Conservation (phyloP, 2,113 vertebrate genomes). For the Crotalus viridis region DNA sequence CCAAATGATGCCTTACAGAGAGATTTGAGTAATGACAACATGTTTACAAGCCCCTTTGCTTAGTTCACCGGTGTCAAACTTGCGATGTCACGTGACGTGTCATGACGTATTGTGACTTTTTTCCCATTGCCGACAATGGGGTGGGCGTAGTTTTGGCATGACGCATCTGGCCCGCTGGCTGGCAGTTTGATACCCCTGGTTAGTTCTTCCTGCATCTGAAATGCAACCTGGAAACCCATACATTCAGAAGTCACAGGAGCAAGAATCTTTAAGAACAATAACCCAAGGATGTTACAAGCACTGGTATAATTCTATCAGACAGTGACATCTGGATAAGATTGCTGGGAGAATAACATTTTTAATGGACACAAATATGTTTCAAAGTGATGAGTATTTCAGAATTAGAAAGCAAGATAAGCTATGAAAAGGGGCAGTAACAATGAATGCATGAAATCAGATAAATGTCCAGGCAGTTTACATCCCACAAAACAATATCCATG, state of each 20-base stretch:
- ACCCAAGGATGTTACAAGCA: not conserved
- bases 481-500: not conserved
- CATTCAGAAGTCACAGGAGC: not conserved
- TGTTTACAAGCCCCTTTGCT: not conserved
- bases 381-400: not conserved
- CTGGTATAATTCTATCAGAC: not conserved
- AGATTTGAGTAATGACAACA: conserved; percentile 38
- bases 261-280: not conserved
- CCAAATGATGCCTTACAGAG: conserved; percentile 38
- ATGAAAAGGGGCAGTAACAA: not conserved
- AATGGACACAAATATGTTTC: not conserved
- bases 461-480: not conserved
- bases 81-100: too few relatives aligned
- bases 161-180: too few relatives aligned
- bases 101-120: too few relatives aligned
- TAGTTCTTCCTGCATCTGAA: not conserved
- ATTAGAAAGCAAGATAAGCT: not conserved
- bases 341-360: not conserved
- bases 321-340: not conserved
- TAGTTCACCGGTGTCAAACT: not conserved
- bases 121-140: too few relatives aligned
- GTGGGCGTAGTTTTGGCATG: too few relatives aligned
- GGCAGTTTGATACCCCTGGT: too few relatives aligned
- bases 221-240: not conserved
- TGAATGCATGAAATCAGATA: not conserved